A percentile compares a stretch with the other conserved stretches of the same genome.
Conservation (phyloP, 2,113 vertebrate species). For the Canis aureus region DNA sequence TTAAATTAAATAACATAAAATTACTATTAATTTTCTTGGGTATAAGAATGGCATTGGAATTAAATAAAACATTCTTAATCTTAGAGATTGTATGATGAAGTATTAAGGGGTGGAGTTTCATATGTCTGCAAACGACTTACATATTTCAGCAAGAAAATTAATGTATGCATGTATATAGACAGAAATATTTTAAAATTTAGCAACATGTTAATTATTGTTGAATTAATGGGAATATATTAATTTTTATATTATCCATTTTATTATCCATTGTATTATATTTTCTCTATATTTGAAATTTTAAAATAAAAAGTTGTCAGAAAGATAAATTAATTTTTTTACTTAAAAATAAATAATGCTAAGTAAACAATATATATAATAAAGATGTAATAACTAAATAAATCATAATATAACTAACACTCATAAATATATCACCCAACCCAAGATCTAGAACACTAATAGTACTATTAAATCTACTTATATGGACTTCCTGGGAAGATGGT, state of each 20-base stretch:
- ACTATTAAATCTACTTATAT: background rate
- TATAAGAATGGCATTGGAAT: background rate
- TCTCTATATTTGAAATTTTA: background rate
- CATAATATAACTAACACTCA: background rate
- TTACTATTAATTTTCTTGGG: background rate
- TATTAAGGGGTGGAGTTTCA: background rate
- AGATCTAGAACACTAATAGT: background rate
- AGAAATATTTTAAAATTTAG: background rate
- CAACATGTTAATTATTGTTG: background rate
- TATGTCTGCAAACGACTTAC: background rate
- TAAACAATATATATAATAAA: background rate
- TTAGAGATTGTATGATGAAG: background rate
- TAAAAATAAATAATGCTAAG: constrained; percentile 1
- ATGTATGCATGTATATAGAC: background rate
- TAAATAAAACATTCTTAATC: constrained; percentile 10
- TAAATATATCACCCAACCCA: background rate
- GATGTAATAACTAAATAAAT: constrained; percentile 17
- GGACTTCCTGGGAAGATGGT: background rate
- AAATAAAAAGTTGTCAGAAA: constrained; percentile 20
- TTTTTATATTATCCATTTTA: background rate
- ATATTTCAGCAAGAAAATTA: constrained; percentile 16
- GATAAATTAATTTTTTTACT: background rate
- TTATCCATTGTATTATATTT: background rate
- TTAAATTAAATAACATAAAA: constrained; percentile 45
- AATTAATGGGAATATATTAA: background rate